Evolutionary conservation across 2,797 vertebrate genomes (phyloP), one percentile per base, ranked within the genome.

Genomic region (Lutra lutra): DNA sequence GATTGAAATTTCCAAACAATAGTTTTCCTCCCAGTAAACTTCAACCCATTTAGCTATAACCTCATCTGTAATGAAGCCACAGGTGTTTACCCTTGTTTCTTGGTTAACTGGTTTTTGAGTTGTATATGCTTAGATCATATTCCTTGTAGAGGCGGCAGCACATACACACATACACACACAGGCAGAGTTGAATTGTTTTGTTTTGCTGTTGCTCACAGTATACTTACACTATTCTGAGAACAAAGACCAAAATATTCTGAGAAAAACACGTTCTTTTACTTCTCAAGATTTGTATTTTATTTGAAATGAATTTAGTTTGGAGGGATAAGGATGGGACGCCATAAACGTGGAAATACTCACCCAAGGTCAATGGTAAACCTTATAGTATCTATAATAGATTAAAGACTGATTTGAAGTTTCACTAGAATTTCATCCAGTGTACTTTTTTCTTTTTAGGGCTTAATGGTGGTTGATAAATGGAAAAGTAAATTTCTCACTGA

Each of bases 401-500:
- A 80, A 93, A 94, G 35, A 90, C 75, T 84, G 88, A 73, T 77
- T 94, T 96, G 97, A 98, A 96, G 89, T 94, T 91, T 87, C 95
- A 87, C 13, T 20, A 10, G 78, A 93, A 43, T 89, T 95, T 38
- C 29, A 79, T 46, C 80, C 13, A 20, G 60, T 13, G 62, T 43
- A 7, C 2, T 10, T 96, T 95, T 91, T 95, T 75, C 38, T 46
- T 88, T 29, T 40, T 94, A 93, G 35, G 38, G 56, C 79, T 95
- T 94, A 35, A 80, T 89, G 48, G 32, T 94, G 48, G 83, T 32
- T 85, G 66, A 78, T 95, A 83, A 82, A 84, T 96, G n/a, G 40
- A 93, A 48, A 96, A 96, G 54, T 70, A 72, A 96, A 97, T 92
- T 98, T 77, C 66, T 91, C 96, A 97, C 97, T 97, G 95, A 82